A percentile compares a stretch with the other conserved stretches of the same genome.
Conservation (phyloP, 2,888 invertebrate genomes). For the Tholera decimalis region DNA sequence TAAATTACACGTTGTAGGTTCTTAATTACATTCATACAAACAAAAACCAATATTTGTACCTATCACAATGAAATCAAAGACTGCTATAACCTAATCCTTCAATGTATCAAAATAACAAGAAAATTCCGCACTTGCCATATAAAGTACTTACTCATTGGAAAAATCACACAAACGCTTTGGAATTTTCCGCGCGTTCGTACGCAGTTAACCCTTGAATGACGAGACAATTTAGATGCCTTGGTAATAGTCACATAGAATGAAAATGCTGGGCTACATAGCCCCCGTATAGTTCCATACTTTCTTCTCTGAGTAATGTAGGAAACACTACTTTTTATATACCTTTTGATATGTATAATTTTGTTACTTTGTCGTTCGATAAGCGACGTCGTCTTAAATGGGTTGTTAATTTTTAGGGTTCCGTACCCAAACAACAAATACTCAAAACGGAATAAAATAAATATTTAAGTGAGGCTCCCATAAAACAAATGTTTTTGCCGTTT, state of each 20-base stretch:
- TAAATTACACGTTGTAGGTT: too few species aligned
- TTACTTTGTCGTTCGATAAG: conserved; percentile 34
- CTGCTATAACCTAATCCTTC: neutral
- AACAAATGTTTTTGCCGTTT: too few species aligned
- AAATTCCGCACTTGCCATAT: conserved; percentile 31
- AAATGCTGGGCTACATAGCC: conserved; percentile 53
- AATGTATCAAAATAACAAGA: conserved; percentile 15
- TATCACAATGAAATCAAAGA: neutral
- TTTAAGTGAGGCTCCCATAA: too few species aligned
- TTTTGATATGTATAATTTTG: conserved; percentile 37
- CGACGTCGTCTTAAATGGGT: conserved; percentile 30
- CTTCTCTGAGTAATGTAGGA: conserved; percentile 48
- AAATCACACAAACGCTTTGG: conserved; percentile 58
- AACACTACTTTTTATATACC: conserved; percentile 8
- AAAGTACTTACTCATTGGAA: conserved; percentile 48
- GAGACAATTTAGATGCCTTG: conserved; percentile 63
- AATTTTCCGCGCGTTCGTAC: conserved; percentile 57
- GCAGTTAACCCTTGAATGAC: conserved; percentile 69
- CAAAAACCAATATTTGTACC: neutral
- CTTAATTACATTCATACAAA: neutral
- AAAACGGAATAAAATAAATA: too few species aligned
- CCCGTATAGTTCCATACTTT: conserved; percentile 40
- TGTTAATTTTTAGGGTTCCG: conserved; percentile 5
- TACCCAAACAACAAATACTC: too few species aligned
- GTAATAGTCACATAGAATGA: conserved; percentile 64